phyloP scores from a whole-genome alignment of 2,797 vertebrate genomes.

The Oophaga sylvatica region DNA sequence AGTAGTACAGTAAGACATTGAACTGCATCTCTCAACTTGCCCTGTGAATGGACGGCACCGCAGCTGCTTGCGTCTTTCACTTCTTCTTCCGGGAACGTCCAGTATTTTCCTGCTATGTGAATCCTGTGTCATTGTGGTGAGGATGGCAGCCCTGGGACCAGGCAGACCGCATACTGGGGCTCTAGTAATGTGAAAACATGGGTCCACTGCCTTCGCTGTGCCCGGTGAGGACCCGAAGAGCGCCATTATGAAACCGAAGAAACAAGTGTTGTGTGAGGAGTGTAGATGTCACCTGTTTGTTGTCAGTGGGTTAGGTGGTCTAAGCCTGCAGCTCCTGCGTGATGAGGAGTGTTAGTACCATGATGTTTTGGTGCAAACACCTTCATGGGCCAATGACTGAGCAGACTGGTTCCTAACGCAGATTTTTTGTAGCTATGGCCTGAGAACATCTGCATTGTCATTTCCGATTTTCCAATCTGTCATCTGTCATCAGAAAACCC shows the following conservation, averaged over 20 bases:
- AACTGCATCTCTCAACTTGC: conserved; percentile 4
- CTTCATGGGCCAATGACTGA: too few relatives aligned
- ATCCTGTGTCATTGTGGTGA: conserved; percentile 12
- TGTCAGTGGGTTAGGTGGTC: too few relatives aligned
- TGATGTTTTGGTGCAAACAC: too few relatives aligned
- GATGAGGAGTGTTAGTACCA: too few relatives aligned
- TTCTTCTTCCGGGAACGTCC: neutral
- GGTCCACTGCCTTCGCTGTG: conserved; percentile 25
- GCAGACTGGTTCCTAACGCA: too few relatives aligned
- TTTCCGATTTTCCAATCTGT: too few relatives aligned
- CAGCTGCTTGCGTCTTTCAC: neutral
- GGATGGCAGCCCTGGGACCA: conserved; percentile 75
- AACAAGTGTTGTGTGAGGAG: conserved; percentile 86
- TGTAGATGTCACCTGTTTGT: too few relatives aligned
- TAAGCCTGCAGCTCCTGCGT: too few relatives aligned
- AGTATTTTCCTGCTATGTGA: neutral
- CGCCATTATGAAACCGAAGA: conserved; percentile 55
- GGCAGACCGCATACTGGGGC: conserved; percentile 66
- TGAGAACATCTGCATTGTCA: too few relatives aligned
- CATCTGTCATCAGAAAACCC: too few relatives aligned
- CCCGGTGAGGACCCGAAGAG: conserved; percentile 24
- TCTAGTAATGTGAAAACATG: conserved; percentile 63
- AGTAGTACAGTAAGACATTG: neutral
- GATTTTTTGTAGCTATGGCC: too few relatives aligned
- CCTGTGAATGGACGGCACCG: neutral